Conservation (phyloP, 2,113 vertebrate genomes). For the Ellobius talpinus region DNA sequence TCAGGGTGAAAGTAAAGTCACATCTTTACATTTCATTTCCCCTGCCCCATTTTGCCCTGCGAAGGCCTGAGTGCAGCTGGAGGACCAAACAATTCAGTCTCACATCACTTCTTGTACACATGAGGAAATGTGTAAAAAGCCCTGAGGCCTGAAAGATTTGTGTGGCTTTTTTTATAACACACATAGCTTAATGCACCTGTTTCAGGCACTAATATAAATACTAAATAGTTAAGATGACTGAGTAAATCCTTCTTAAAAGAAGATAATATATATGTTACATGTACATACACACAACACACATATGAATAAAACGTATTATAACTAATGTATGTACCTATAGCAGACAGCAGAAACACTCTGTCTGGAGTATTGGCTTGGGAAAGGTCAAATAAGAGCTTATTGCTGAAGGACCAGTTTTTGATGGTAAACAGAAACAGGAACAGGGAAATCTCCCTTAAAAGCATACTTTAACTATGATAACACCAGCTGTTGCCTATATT, state of each 20-base stretch:
- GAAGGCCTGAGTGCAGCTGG: background rate
- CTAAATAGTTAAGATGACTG: background rate
- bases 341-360: background rate
- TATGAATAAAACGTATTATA: background rate
- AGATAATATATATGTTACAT: background rate
- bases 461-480: background rate
- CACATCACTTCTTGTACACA: background rate
- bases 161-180: background rate
- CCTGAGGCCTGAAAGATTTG: background rate
- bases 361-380: background rate
- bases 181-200: background rate
- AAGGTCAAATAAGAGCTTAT: background rate
- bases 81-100: background rate
- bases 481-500: background rate
- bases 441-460: background rate
- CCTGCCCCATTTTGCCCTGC: background rate
- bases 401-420: background rate
- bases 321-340: background rate
- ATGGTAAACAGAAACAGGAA: background rate
- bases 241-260: background rate
- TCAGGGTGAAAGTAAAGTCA: background rate
- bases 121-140: background rate
- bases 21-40: background rate
- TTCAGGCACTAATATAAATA: background rate
- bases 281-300: background rate